Evolutionary conservation across 1,140 invertebrate genomes (phyloP), one percentile per base, ranked within the genome.

Genomic region (Drosophila orosa): DNA sequence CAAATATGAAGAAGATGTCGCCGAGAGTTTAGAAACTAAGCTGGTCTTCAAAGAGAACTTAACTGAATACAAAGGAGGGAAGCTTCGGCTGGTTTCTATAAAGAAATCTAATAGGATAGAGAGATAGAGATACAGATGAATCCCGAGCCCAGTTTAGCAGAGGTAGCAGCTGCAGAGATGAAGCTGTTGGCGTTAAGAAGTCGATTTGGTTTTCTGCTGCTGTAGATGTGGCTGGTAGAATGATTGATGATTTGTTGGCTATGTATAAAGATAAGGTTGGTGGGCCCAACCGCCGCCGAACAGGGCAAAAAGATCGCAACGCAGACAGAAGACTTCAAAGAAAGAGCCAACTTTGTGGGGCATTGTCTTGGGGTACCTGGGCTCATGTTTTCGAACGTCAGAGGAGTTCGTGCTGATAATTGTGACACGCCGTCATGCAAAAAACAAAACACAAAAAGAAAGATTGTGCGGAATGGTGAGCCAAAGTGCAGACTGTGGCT

Each of bases 191-290:
- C 78, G 78, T 86, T 78, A 86, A 85, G 68, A 86, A 86, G 74
- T 81, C 80, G 81, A 85, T 81, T 85, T 69, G 62, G 71, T 76
- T 86, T 66, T 39, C 27, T 59, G 80, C 58, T 74, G 62, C 58
- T 75, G 60, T 44, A 61, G 65, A 15, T 65, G 66, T 35, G 37
- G 56, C 47, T 60, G 62, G 31, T 63, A 57, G 59, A 74, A 86
- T 81, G 82, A 85, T 85, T 85, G 82, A 85, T 85, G 81, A 85
- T 85, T 83, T 75, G 80, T 83, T 85, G 57, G 65, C 75, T 67
- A 62, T 71, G 58, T 68, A 61, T 61, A 39, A 75, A 62, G 78
- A 82, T 87, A 85, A 82, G 78, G 60, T 44, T 54, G 58, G 52
- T 57, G 58, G 71, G 68, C 57, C 39, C 19, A 72, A 61, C 55